Percentiles rank a stretch among this genome's conserved stretches.
phyloP scores from a whole-genome alignment of 2,888 invertebrate genomes.

The Oscheius sp. region DNA sequence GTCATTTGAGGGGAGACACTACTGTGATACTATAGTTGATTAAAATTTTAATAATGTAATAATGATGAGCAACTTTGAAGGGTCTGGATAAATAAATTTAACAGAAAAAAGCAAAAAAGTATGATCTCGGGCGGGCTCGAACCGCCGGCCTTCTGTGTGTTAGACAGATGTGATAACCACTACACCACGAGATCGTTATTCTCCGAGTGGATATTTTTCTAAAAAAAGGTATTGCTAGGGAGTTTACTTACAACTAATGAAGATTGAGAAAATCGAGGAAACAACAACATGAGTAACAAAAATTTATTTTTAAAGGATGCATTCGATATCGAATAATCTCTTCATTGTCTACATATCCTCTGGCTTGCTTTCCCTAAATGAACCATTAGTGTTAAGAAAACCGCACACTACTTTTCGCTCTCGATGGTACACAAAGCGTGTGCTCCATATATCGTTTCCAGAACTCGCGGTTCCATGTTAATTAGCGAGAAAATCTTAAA shows the following conservation, averaged over 20 bases:
- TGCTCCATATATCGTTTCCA: background rate
- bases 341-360: background rate
- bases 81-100: too few species aligned
- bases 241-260: too few species aligned
- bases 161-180: conserved; percentile 60
- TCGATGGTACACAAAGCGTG: background rate
- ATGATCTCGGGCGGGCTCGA: conserved; percentile 56
- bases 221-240: too few species aligned
- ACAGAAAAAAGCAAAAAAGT: too few species aligned
- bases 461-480: background rate
- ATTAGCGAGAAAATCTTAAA: background rate
- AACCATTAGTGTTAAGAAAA: background rate
- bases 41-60: too few species aligned
- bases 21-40: too few species aligned
- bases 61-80: too few species aligned
- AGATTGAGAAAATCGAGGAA: too few species aligned
- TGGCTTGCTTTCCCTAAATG: background rate
- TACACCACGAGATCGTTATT: conserved; percentile 40
- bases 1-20: too few species aligned
- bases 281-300: too few species aligned
- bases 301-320: background rate
- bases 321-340: background rate
- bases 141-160: conserved; percentile 60
- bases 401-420: background rate
- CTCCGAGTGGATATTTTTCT: too few species aligned